Percentiles rank a stretch among this genome's conserved stretches.
Conservation (phyloP, 1,140 invertebrate genomes). For the Rhopalosiphum padi region DNA sequence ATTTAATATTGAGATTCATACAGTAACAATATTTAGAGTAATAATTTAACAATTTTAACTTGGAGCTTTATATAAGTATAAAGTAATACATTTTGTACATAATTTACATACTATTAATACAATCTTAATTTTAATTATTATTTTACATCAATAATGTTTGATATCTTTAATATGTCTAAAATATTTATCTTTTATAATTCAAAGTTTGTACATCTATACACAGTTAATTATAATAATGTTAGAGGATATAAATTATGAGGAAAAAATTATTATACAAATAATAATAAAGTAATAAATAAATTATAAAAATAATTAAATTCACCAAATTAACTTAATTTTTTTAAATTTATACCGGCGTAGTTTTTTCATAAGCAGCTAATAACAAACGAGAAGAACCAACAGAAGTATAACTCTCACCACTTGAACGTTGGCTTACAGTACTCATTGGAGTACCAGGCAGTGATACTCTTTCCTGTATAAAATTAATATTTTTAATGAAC, state of each 20-base stretch:
- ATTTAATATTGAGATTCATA: neutral
- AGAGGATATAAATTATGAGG: neutral
- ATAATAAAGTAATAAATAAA: slow-evolving; percentile 1
- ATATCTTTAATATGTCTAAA: neutral
- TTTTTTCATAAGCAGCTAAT: slow-evolving; percentile 63
- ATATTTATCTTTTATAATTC: neutral
- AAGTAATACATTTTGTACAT: neutral
- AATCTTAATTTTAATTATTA: neutral
- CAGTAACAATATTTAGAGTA: neutral
- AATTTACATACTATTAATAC: neutral
- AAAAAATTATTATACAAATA: neutral
- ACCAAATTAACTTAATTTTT: neutral
- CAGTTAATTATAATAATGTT: neutral
- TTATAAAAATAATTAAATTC: neutral
- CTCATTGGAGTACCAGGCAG: slow-evolving; percentile 71
- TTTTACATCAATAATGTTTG: neutral
- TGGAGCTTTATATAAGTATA: neutral
- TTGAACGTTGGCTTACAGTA: slow-evolving; percentile 73
- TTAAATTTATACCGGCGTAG: slow-evolving; percentile 36
- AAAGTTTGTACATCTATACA: neutral
- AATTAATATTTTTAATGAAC: neutral
- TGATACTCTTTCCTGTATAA: slow-evolving; percentile 58
- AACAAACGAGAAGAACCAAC: slow-evolving; percentile 74
- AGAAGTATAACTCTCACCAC: slow-evolving; percentile 77
- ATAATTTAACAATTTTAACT: slow-evolving; percentile 20